Evolutionary conservation across 2,888 invertebrate species (phyloP), one percentile per base, ranked within the genome.

Genomic region (Diarsia dahlii): DNA sequence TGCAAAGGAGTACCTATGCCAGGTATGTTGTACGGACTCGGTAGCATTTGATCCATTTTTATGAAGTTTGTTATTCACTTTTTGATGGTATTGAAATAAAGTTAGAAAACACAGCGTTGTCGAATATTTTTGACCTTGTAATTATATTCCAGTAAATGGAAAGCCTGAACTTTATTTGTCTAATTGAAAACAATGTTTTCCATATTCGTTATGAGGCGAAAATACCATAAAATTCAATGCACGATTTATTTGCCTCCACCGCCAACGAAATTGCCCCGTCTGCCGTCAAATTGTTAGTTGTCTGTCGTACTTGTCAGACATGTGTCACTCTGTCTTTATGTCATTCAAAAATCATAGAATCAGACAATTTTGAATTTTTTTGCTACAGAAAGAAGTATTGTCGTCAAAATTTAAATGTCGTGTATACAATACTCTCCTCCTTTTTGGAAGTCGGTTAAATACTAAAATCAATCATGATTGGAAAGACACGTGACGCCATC

Each of bases 1-100:
- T 99, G 99, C 23, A 99, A 93, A 3, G 99, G 99, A 10, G 99
- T 99, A 74, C 98, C 99, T 92, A 99, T 98, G 90, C 98, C 99
- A 82, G 99, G 99, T 93, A 99, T 98, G 89, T 98, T 98, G 83
- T 98, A 98, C 34, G 99, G 99, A 95, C 99, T 99, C 48, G 98
- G 98, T 81, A 99, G 96, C 98, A 99, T 98, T 95, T 98, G 98
- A 97, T 99, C 99, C 98, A 99, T 99, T 87, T 95, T 97, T 28
- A 28, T 28, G 50, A 34, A 48, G 54, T 76, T 71, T 80, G 73
- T 81, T 73, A 78, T 81, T 69, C 62, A 71, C 86, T 77, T 54
- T 62, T 46, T n/a, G 34, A 52, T 56, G 56, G 23, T 54, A 46
- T 12, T 54, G 18, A 54, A 39, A 23, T 70, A 50, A 62, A 56